Evolutionary conservation across 2,113 vertebrate species (phyloP), one percentile per base, ranked within the genome.

Genomic region (Xenopus laevis): DNA sequence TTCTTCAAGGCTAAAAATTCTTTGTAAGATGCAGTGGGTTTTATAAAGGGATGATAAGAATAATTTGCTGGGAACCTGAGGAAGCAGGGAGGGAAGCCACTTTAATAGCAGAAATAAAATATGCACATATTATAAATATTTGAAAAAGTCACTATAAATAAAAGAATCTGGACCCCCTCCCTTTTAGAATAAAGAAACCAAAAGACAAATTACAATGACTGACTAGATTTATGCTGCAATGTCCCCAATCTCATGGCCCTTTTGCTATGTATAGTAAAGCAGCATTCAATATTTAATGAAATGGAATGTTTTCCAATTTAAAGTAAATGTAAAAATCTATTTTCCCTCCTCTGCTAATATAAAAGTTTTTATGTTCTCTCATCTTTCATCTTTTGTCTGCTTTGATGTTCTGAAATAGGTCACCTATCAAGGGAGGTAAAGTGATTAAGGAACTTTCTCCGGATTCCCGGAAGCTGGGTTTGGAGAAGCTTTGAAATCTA

Each of bases 391-490:
- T 73, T 73, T 65, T 50, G 65, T 65, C 33, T 40, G 33, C 50
- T 73, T 61, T 58, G 30, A 52, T 73, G 65, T 72, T 73, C 27
- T 65, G 18, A 73, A 73, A 62, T 73, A 73, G 71, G 71, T 73
- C 61, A 73, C 65, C 45, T 62, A 73, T 73, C 71, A 65, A 73
- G 71, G 71, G 71, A 73, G 18, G 52, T 18, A 65, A 65, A 73
- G 62, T 73, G 71, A 65, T 73, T 65, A 65, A 73, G 47, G 40
- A 33, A 23, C 27, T 45, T 73, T 57, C 62, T 65, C 52, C 16
- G 62, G 21, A 46, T 15, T 21, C 46, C 44, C 30, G 15, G 50
- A 23, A 73, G 44, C 71, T 73, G 63, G 8, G 33, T 40, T 9
- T 40, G 33, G 33, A 40, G 33, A 40, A 1, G 23, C 6, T 40